Evolutionary conservation across 2,797 vertebrate species (phyloP).

Genomic region (Clarias laeviceps): DNA sequence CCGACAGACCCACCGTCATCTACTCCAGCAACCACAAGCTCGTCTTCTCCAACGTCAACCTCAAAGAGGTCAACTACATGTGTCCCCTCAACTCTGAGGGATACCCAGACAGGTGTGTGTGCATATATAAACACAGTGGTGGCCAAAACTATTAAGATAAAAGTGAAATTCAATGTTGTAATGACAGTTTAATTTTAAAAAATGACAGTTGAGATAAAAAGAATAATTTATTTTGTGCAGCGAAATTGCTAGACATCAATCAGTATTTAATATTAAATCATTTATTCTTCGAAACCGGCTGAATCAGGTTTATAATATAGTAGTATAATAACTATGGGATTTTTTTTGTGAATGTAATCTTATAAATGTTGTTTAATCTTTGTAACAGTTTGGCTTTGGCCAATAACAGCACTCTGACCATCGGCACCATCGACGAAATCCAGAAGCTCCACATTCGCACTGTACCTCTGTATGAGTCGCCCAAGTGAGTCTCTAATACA

Average conservation of each 20-base stretch:
- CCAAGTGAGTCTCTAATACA: constrained; percentile 80
- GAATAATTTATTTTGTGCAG: too few relatives aligned
- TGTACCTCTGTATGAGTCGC: constrained; percentile 94
- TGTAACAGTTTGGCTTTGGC: constrained; percentile 87
- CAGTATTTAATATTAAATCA: too few relatives aligned
- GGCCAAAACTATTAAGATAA: too few relatives aligned
- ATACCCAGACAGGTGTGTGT: constrained; percentile 87
- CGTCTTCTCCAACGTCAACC: constrained; percentile 98
- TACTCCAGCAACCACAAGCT: constrained; percentile 99
- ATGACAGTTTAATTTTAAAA: too few relatives aligned
- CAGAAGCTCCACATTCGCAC: constrained; percentile 98
- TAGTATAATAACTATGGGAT: not conserved
- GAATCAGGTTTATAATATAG: too few relatives aligned
- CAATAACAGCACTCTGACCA: constrained; percentile 98
- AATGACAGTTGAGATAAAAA: too few relatives aligned
- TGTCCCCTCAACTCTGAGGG: constrained; percentile 98
- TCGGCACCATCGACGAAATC: constrained; percentile 97
- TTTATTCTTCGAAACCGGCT: too few relatives aligned
- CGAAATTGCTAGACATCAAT: too few relatives aligned
- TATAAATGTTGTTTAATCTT: not conserved
- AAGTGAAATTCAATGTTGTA: too few relatives aligned
- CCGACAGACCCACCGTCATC: constrained; percentile 97
- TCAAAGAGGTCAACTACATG: constrained; percentile 99
- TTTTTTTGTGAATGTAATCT: not conserved
- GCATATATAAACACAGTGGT: too few relatives aligned